A percentile compares a stretch with the other conserved stretches of the same genome.
Evolutionary conservation across 2,113 vertebrate species (phyloP).

Genomic region (Phylloscopus trochiloides): DNA sequence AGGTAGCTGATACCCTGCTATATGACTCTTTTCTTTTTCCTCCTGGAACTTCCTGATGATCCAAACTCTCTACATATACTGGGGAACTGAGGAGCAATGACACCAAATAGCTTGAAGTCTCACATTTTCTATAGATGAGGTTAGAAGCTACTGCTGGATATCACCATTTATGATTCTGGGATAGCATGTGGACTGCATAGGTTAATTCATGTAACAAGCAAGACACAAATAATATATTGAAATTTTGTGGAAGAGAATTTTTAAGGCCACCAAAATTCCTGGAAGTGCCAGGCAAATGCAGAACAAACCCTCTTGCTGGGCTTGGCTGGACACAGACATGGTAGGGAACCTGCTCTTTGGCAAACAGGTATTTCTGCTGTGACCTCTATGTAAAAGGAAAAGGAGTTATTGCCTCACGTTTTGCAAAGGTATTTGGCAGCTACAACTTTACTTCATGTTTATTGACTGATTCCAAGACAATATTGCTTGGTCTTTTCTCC

Average conservation of each 20-base stretch:
- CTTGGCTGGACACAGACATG: neutral
- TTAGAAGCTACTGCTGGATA: neutral
- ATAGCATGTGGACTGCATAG: fast-evolving
- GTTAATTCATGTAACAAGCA: neutral
- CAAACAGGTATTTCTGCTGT: neutral
- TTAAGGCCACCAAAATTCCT: neutral
- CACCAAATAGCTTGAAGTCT: neutral
- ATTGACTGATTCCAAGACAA: neutral
- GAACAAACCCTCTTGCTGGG: neutral
- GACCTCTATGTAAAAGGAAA: neutral
- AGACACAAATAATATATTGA: neutral
- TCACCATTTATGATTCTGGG: neutral
- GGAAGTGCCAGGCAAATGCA: neutral
- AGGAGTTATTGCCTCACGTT: neutral
- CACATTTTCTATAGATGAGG: neutral
- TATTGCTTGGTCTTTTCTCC: neutral
- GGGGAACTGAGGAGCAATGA: neutral
- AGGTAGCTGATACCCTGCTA: neutral
- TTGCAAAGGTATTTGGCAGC: neutral
- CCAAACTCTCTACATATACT: neutral
- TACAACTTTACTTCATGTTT: neutral
- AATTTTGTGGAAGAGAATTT: neutral
- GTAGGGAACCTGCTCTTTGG: neutral
- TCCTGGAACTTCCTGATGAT: neutral
- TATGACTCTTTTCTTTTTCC: neutral